Evolutionary conservation across 2,888 invertebrate species (phyloP).

Genomic region (Itoplectis maculator): DNA sequence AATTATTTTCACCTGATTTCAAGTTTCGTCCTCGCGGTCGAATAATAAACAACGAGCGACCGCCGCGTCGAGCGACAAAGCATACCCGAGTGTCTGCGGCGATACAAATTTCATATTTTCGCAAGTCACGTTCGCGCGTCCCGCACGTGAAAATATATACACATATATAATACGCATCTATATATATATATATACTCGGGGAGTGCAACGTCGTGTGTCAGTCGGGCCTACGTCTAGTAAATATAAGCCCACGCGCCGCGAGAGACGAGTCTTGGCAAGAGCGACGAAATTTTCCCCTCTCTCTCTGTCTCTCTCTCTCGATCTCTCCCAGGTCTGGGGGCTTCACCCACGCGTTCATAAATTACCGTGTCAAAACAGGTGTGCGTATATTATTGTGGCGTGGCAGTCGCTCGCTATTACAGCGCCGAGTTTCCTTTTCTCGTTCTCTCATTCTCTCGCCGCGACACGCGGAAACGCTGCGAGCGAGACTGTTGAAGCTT

Average conservation of each 20-base stretch:
- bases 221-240: conserved; percentile 70
- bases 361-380: conserved; percentile 80
- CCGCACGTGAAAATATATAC: conserved; percentile 8
- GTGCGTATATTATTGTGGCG: conserved; percentile 77
- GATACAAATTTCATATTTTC: conserved; percentile 1
- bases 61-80: not conserved
- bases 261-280: conserved; percentile 80
- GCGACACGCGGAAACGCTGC: conserved; percentile 33
- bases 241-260: conserved; percentile 77
- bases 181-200: not conserved
- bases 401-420: conserved; percentile 65
- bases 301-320: not conserved
- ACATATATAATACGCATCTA: too few relatives aligned
- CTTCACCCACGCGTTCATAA: conserved; percentile 78
- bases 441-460: conserved; percentile 11
- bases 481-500: conserved; percentile 16
- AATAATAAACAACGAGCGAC: too few relatives aligned
- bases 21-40: too few relatives aligned
- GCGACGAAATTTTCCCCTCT: conserved; percentile 47
- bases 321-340: not conserved
- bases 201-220: not conserved
- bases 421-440: conserved; percentile 36
- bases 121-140: not conserved
- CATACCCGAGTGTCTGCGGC: not conserved
- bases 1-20: too few relatives aligned